Percentiles rank a stretch among this genome's conserved stretches.
These are phyloP conservation scores for Coelogynopora nodosa DNA, from an alignment of 2,888 invertebrate species.

Conservation along the genomic window DNA sequence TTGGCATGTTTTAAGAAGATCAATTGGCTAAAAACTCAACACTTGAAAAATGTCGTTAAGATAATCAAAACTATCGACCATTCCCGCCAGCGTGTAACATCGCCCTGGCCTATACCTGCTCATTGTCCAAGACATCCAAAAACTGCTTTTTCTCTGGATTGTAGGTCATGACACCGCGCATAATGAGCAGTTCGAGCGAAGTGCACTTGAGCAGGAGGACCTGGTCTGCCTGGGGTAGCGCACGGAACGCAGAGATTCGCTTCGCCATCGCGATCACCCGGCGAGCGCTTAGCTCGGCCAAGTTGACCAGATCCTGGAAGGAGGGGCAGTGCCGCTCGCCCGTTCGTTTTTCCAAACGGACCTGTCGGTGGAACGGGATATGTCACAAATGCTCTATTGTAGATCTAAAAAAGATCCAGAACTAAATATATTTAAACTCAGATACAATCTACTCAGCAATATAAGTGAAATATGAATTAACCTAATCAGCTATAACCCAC, in stretches of 20 bases:
- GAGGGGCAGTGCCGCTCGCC: neutral
- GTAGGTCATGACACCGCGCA: constrained; percentile 85
- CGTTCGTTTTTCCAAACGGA: neutral
- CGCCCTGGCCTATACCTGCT: no score
- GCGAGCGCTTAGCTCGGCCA: constrained; percentile 67
- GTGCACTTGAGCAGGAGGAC: constrained; percentile 84
- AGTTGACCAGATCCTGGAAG: constrained; percentile 58
- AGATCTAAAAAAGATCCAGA: no score
- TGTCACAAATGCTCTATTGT: no score
- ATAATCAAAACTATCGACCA: no score
- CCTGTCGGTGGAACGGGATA: no score
- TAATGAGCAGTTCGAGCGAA: constrained; percentile 91
- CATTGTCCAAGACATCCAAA: neutral
- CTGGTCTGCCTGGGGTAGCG: constrained; percentile 91
- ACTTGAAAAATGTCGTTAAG: no score
- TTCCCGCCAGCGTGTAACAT: no score
- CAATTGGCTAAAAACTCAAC: no score
- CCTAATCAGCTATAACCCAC: no score
- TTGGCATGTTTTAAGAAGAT: neutral
- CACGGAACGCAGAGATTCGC: constrained; percentile 70
- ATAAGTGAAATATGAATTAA: neutral
- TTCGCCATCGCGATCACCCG: constrained; percentile 70
- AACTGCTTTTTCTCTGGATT: constrained; percentile 71
- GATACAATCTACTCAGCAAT: neutral
- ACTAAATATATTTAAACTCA: neutral